A percentile compares a stretch with the other conserved stretches of the same genome.
phyloP scores from a whole-genome alignment of 2,797 vertebrate species.

The Danio choprae region DNA sequence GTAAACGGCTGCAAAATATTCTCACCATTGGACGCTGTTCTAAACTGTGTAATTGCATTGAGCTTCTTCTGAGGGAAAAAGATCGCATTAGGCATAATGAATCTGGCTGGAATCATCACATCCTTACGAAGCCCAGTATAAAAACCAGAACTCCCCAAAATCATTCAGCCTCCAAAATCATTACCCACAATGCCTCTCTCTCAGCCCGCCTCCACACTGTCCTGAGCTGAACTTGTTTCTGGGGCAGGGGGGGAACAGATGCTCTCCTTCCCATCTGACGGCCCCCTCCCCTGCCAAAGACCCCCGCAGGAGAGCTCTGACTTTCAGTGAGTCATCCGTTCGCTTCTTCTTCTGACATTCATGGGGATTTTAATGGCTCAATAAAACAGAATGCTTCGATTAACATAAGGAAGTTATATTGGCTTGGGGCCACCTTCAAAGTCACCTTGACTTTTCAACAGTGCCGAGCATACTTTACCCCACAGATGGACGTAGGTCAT shows the following conservation, averaged over 20 bases:
- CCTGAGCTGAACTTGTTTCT: conserved; percentile 44
- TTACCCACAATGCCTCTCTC: background rate
- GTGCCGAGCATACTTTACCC: background rate
- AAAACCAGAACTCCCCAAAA: conserved; percentile 1
- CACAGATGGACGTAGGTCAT: background rate
- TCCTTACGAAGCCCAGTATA: conserved; percentile 44
- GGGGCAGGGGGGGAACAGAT: conserved; percentile 50
- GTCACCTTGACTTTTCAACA: conserved; percentile 31
- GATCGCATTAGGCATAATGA: conserved; percentile 28
- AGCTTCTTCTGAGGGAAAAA: background rate
- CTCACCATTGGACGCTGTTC: background rate
- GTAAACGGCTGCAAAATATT: no score
- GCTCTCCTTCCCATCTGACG: conserved; percentile 33
- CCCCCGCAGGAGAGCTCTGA: conserved; percentile 29
- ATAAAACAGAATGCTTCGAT: conserved; percentile 33
- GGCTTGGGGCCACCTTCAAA: background rate
- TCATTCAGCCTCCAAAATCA: background rate
- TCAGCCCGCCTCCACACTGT: conserved; percentile 27
- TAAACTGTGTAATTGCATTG: background rate
- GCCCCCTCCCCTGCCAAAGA: conserved; percentile 22
- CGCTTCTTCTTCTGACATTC: conserved; percentile 8
- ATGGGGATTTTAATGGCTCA: conserved; percentile 27
- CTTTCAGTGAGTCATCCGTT: conserved; percentile 47
- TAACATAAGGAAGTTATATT: conserved; percentile 20
- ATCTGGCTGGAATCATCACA: conserved; percentile 42